Evolutionary conservation across 2,888 invertebrate genomes (phyloP), one percentile per base, ranked within the genome.

Genomic region (Drosophila testacea): DNA sequence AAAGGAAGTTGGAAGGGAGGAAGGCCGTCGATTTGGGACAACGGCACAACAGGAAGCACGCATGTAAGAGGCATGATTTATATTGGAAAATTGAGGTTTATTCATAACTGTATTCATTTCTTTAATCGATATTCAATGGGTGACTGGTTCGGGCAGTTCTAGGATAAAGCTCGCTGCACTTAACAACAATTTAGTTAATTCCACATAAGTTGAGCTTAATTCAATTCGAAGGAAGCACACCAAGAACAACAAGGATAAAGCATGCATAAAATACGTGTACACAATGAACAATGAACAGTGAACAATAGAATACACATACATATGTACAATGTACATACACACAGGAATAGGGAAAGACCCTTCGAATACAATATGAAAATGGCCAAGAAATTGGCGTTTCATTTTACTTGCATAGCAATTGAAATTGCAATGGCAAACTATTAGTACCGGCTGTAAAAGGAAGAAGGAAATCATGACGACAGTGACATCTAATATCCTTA

Each of bases 401-500:
- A 70, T 72, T 77, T 81, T 75, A 68, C 79, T 71, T 55, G 64
- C 79, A 59, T 51, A 48, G 65, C 76, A 64, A 80, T 88, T 69
- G 70, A 85, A 83, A 85, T 69, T 80, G 75, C 88, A 68, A 64
- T 69, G 70, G 65, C 47, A 65, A 83, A 32, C 34, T n/a, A 13
- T 5, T 47, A 39, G 46, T 28, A 46, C 39, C 27, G 10, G 11
- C 7, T 34, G 7, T 34, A 38, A 34, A 11, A 27, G 22, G 61
- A 52, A 48, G 34, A 39, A 61, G 65, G 71, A 63, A 71, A 77
- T 74, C 84, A 83, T 69, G 70, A 69, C 68, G 73, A 72, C 77
- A 77, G 66, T 84, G 89, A 87, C 84, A 85, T 87, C 77, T 82
- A 87, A 85, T 85, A 85, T 85, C 89, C 82, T 87, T 84, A 87